These are phyloP conservation scores for Silvanus unidentatus DNA, from an alignment of 2,888 invertebrate species.

Conservation along the genomic window DNA sequence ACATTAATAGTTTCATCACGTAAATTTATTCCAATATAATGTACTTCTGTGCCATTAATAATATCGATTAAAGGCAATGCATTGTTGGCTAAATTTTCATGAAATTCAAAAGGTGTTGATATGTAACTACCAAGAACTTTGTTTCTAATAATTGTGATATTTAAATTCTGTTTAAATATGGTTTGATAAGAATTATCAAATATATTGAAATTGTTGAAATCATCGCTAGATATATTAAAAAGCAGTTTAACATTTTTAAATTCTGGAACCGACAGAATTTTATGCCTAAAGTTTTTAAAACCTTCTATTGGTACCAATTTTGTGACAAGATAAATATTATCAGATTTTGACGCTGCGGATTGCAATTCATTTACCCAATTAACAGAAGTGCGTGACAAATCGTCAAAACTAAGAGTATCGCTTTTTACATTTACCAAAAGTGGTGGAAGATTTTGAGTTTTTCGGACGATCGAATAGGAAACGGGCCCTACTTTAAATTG, in stretches of 20 bases:
- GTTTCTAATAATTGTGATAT: slow-evolving; percentile 68
- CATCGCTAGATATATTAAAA: slow-evolving; percentile 56
- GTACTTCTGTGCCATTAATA: slow-evolving; percentile 30
- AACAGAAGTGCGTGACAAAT: slow-evolving; percentile 24
- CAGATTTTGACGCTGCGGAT: slow-evolving; percentile 15
- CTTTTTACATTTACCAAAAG: not conserved
- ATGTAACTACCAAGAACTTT: slow-evolving; percentile 36
- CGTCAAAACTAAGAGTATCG: slow-evolving; percentile 27
- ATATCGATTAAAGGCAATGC: slow-evolving; percentile 19
- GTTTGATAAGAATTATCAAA: slow-evolving; percentile 57
- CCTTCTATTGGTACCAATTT: slow-evolving; percentile 39
- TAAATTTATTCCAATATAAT: slow-evolving; percentile 38
- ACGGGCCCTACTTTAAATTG: slow-evolving; percentile 28
- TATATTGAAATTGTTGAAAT: slow-evolving; percentile 43
- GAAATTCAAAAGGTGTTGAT: slow-evolving; percentile 33
- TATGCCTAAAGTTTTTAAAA: slow-evolving; percentile 34
- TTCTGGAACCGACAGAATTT: slow-evolving; percentile 27
- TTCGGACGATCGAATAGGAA: slow-evolving; percentile 36
- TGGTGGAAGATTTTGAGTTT: slow-evolving; percentile 21
- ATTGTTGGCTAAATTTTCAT: slow-evolving; percentile 25
- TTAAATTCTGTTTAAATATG: slow-evolving; percentile 65
- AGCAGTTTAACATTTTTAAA: slow-evolving; percentile 41
- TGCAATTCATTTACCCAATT: slow-evolving; percentile 32
- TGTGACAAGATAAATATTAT: slow-evolving; percentile 32
- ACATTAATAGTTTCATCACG: slow-evolving; percentile 37